A percentile compares a stretch with the other conserved stretches of the same genome.
phyloP scores from a whole-genome alignment of 2,888 invertebrate genomes.

The Tuberolachnus salignus region DNA sequence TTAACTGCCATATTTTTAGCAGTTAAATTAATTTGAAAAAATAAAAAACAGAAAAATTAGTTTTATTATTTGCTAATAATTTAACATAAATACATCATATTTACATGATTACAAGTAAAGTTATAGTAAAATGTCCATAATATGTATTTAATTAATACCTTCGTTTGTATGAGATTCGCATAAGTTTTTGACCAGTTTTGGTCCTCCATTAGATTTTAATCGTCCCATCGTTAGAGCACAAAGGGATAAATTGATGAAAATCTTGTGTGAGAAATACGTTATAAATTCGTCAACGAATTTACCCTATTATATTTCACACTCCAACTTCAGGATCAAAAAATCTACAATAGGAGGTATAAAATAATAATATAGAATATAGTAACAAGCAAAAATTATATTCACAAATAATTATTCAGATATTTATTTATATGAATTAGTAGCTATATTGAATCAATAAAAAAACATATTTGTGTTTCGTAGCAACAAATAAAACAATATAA shows the following conservation, averaged over 20 bases:
- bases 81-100: not conserved
- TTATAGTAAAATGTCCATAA: not conserved
- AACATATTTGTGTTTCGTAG: too few species aligned
- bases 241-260: slow-evolving; percentile 78
- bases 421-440: too few species aligned
- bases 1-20: too few species aligned
- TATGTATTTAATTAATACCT: slow-evolving; percentile 66
- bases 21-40: too few species aligned
- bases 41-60: not conserved
- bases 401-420: too few species aligned
- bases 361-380: too few species aligned
- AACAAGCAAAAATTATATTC: too few species aligned
- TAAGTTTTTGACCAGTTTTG: slow-evolving; percentile 87
- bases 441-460: too few species aligned
- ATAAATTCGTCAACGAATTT: slow-evolving; percentile 78
- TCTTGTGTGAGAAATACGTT: slow-evolving; percentile 89
- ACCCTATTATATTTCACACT: slow-evolving; percentile 88
- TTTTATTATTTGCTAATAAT: too few species aligned
- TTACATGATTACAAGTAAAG: too few species aligned
- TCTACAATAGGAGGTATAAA: slow-evolving; percentile 62
- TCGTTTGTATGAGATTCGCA: slow-evolving; percentile 79
- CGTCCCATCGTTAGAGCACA: slow-evolving; percentile 88
- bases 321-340: slow-evolving; percentile 93
- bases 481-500: too few species aligned
- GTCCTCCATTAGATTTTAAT: slow-evolving; percentile 88